Evolutionary conservation across 64 coral and sea anemone species (phyloP).

Genomic region (Actinia tenebrosa): DNA sequence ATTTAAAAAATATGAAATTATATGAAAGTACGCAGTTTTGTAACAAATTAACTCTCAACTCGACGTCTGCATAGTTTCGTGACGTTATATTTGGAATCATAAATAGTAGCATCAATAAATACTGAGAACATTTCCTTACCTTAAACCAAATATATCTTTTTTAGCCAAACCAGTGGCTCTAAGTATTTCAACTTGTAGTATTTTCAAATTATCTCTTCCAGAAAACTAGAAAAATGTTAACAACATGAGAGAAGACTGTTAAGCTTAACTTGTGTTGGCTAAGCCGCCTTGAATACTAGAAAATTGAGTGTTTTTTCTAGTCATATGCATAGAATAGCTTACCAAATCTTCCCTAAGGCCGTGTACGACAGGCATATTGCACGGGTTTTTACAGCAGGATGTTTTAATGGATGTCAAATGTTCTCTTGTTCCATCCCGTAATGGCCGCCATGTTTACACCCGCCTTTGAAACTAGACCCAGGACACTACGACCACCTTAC

Average conservation of each 20-base stretch:
- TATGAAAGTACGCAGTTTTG: too few relatives aligned
- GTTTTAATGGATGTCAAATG: background rate
- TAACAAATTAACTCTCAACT: too few relatives aligned
- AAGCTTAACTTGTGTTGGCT: background rate
- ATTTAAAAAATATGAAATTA: too few relatives aligned
- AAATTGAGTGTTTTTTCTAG: background rate
- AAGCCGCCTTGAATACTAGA: background rate
- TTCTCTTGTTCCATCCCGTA: background rate
- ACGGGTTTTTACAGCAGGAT: background rate
- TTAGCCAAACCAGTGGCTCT: constrained; percentile 67
- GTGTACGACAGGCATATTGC: constrained; percentile 4
- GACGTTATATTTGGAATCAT: too few relatives aligned
- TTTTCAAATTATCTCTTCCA: constrained; percentile 26
- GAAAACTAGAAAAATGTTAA: background rate
- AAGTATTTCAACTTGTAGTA: constrained; percentile 58
- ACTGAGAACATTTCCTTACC: constrained; percentile 21
- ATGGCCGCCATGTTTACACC: constrained; percentile 10
- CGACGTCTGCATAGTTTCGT: too few relatives aligned
- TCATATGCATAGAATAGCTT: background rate
- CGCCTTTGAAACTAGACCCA: background rate
- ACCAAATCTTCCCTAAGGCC: constrained; percentile 3
- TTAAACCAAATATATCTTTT: constrained; percentile 97
- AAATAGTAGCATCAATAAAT: too few relatives aligned
- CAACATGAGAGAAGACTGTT: background rate
- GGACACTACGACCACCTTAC: background rate